Evolutionary conservation across 1,140 invertebrate species (phyloP).

Genomic region (Thaumatotibia leucotreta): DNA sequence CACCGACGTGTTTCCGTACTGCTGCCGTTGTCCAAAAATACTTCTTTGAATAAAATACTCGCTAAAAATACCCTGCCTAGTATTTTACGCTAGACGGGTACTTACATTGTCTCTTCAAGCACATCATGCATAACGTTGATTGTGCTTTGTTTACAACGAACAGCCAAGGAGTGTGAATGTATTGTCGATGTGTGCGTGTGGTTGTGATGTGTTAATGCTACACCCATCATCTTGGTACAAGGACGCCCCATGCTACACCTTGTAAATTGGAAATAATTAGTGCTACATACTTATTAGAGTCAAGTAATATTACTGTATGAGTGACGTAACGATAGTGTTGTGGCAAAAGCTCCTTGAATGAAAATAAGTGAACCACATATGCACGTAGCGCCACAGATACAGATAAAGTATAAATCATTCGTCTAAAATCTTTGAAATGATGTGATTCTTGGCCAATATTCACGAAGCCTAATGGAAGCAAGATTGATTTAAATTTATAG

Average conservation of each 20-base stretch:
- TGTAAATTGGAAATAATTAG: no score
- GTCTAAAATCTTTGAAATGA: no score
- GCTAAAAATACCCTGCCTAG: conserved; percentile 1
- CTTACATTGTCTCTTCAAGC: background rate
- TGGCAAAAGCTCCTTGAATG: no score
- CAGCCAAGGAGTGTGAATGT: conserved; percentile 2
- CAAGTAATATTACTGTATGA: no score
- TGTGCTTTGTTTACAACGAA: conserved; percentile 2
- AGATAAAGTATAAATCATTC: no score
- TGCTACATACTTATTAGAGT: no score
- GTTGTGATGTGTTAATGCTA: background rate
- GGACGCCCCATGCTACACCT: background rate
- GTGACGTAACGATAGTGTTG: no score
- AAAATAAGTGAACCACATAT: no score
- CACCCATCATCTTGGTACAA: background rate
- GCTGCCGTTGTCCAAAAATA: background rate
- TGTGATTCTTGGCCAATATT: no score
- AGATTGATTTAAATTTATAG: no score
- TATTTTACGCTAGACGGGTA: conserved; percentile 6
- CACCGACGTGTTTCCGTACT: background rate
- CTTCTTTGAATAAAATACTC: conserved; percentile 1
- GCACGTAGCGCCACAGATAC: no score
- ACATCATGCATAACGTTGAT: background rate
- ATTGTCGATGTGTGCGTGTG: background rate
- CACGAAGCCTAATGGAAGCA: no score